Evolutionary conservation across 64 coral and sea anemone species (phyloP), one percentile per base, ranked within the genome.

Genomic region (Pocillopora verrucosa): DNA sequence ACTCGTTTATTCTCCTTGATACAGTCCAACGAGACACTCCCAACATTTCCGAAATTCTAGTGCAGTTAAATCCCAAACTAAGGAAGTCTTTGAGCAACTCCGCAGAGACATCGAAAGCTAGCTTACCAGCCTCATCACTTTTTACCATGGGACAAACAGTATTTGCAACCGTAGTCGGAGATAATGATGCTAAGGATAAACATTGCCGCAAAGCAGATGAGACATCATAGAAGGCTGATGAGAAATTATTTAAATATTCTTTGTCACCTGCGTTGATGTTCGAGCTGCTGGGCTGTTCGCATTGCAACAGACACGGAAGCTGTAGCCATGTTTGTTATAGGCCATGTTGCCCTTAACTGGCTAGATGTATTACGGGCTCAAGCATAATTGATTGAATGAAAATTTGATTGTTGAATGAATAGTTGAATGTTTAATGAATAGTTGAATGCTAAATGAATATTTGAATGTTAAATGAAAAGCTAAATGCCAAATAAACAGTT

Each of bases 1-100:
- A 20, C 57, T 35, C 75, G 20, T 77, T 77, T 19, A 77, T 57
- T 41, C 75, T 77, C 16, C 75, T 77, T 77, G 75, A 87, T 69
- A 87, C 73, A 16, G 87, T 88, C 86, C 86, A 88, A 58, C 86
- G 26, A 45, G 86, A 88, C 15, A 88, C 86, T 20, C 86, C 86
- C 26, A 58, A 88, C 30, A 88, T 76, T 10, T 59, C 75, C 20
- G 73, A 2, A 88, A 88, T 60, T 76, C 30, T 84, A 61, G 60
- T 61, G 60, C 60, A 16, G 15, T 0, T 61, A 61, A 61, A 61
- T 30, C 0, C 30, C 30, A 30, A 30, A 30, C 30, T 30, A 30
- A 30, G 30, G 30, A 30, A 30, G 30, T 30, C 30, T 30, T 30
- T 30, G 30, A 30, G 30, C 30, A 30, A 30, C 30, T 30, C 30